Percentiles rank a stretch among this genome's conserved stretches.
These are phyloP conservation scores for Rhinopomastus cyanomelas DNA, from an alignment of 2,113 vertebrate genomes.

Conservation along the genomic window DNA sequence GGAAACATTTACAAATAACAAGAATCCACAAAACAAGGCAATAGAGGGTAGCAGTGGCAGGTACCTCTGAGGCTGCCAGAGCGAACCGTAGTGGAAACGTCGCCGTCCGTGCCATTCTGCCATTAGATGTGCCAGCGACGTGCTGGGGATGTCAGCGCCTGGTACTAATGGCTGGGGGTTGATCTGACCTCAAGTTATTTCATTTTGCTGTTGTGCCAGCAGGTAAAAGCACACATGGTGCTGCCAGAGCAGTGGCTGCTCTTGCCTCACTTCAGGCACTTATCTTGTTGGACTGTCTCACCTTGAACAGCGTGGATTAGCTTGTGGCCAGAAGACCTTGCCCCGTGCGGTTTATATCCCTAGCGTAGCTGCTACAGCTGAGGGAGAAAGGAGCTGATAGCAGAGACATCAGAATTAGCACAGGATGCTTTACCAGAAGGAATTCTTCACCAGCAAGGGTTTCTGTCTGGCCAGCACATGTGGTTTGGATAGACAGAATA, in stretches of 20 bases:
- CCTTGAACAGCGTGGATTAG: background rate
- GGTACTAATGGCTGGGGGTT: background rate
- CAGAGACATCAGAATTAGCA: background rate
- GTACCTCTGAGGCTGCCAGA: background rate
- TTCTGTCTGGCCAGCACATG: background rate
- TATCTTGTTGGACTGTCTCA: background rate
- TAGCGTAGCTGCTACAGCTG: background rate
- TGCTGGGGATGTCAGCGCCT: background rate
- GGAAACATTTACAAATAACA: background rate
- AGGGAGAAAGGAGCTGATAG: background rate
- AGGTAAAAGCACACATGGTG: background rate
- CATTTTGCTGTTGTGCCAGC: slow-evolving; percentile 4
- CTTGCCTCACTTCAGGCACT: background rate
- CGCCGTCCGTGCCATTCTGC: background rate
- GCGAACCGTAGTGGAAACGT: background rate
- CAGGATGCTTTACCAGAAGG: background rate
- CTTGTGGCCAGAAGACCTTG: background rate
- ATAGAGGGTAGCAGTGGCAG: background rate
- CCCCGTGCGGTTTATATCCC: background rate
- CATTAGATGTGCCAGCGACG: background rate
- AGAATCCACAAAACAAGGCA: background rate
- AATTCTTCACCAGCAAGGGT: background rate
- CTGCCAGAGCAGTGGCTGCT: background rate
- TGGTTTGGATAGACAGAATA: background rate
- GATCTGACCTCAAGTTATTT: background rate